phyloP scores from a whole-genome alignment of 2,797 vertebrate genomes.

The Gymnocypris eckloni region DNA sequence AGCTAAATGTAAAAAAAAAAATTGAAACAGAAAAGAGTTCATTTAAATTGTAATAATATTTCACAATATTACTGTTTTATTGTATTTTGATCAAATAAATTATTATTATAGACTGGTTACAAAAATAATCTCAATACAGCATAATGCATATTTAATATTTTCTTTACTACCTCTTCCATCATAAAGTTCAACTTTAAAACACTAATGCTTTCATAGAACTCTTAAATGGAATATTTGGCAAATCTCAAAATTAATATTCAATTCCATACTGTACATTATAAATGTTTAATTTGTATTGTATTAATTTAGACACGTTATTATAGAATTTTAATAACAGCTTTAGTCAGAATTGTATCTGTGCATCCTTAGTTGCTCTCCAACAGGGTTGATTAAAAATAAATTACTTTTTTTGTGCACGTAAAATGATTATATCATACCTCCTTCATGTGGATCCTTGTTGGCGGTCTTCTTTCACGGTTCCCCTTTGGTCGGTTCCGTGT shows the following conservation, averaged over 20 bases:
- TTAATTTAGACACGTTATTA: neutral
- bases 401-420: neutral
- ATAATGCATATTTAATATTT: neutral
- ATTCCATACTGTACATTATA: neutral
- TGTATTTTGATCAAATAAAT: neutral
- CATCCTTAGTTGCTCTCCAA: neutral
- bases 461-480: slow-evolving; percentile 85
- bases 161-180: no score
- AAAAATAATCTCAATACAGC: neutral
- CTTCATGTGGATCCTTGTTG: slow-evolving; percentile 92
- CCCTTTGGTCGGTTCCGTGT: slow-evolving; percentile 88
- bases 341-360: neutral
- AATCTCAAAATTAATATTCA: neutral
- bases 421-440: slow-evolving; percentile 77
- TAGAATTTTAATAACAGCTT: neutral
- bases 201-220: neutral
- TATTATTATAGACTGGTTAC: neutral
- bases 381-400: neutral
- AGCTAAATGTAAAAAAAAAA: no score
- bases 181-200: neutral
- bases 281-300: neutral
- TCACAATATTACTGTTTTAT: neutral
- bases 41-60: neutral
- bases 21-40: neutral
- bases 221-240: neutral